Evolutionary conservation across 2,797 vertebrate species (phyloP), one percentile per base, ranked within the genome.

Genomic region (Eupleurogrammus muticus): DNA sequence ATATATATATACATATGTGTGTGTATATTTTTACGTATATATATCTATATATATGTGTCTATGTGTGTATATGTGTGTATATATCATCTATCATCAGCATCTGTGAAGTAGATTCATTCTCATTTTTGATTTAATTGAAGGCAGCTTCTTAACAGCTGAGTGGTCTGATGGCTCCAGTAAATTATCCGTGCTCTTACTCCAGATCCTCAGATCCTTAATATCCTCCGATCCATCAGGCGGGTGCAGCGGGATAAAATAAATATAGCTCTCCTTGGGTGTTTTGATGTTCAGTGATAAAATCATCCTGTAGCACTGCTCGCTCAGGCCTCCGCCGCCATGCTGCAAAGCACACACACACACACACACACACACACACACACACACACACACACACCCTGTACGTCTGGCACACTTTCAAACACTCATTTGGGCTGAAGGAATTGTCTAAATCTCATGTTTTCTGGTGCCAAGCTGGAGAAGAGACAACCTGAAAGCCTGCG

Each of bases 281-380:
- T 62, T 75, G 66, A 77, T 83, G 79, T 51, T 73, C 20, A 60
- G 35, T 72, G 82, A 85, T 83, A 73, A 78, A 80, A 71, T 72
- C 53, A 28, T 11, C 50, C 57, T 48, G 60, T 24, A 47, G 70
- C 65, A 51, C 60, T 74, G 77, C 52, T 66, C 64, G 52, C 62
- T 58, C 55, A 60, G 66, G 54, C 1, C 28, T 28, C 28, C 28
- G 6, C n/a, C n/a, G n/a, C n/a, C n/a, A n/a, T n/a, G n/a, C n/a
- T n/a, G n/a, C n/a, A n/a, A n/a, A n/a, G n/a, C n/a, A n/a, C n/a
- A n/a, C n/a, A n/a, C n/a, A n/a, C n/a, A n/a, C n/a, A n/a, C n/a
- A n/a, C n/a, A n/a, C n/a, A n/a, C n/a, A n/a, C n/a, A n/a, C n/a
- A n/a, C n/a, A n/a, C n/a, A n/a, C n/a, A n/a, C n/a, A n/a, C n/a